Evolutionary conservation across 2,797 vertebrate species (phyloP).

Genomic region (Pseudotriccus pelzelni): DNA sequence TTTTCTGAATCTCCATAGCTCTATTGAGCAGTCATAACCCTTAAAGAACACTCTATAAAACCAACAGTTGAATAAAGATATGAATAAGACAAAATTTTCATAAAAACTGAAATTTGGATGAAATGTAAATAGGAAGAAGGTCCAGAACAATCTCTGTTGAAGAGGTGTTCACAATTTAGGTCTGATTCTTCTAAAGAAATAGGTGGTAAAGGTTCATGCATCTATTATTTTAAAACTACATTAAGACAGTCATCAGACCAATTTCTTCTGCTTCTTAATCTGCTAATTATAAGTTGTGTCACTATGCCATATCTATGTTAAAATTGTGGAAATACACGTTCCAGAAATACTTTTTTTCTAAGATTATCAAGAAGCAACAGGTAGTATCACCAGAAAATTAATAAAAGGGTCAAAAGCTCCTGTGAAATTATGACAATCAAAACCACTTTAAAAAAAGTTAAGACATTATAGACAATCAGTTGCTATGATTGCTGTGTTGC

Average conservation of each 20-base stretch:
- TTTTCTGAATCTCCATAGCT: neutral
- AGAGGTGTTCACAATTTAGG: neutral
- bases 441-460: neutral
- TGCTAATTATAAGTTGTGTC: neutral
- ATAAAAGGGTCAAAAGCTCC: neutral
- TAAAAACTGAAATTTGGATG: neutral
- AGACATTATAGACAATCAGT: neutral
- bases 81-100: neutral
- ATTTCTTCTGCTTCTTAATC: neutral
- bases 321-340: neutral
- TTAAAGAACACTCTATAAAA: neutral
- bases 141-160: neutral
- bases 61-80: neutral
- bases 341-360: neutral
- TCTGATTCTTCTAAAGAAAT: neutral
- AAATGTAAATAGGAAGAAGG: neutral
- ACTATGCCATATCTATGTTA: neutral
- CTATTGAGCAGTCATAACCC: neutral
- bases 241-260: neutral
- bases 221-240: neutral
- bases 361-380: neutral
- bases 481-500: neutral
- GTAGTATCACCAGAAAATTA: neutral
- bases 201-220: neutral
- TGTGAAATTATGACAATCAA: neutral